Conservation (phyloP, 1,140 invertebrate genomes). For the Cydia amplana region DNA sequence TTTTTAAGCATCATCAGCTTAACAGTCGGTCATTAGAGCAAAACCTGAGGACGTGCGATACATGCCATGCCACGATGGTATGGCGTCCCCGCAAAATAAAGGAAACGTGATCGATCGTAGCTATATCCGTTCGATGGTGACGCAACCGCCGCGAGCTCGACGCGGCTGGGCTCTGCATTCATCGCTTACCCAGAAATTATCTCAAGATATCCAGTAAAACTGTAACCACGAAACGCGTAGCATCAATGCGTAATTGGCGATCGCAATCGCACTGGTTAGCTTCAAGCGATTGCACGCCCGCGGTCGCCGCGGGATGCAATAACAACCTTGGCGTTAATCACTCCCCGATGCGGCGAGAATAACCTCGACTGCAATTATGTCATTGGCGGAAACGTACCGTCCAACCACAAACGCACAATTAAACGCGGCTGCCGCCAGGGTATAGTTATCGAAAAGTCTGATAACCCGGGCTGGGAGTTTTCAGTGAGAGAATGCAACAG, state of each 20-base stretch:
- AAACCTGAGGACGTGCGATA: not conserved
- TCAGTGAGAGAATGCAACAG: conserved; percentile 3
- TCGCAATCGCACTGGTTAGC: not conserved
- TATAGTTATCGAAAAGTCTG: not conserved
- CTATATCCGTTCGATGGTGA: conserved; percentile 61
- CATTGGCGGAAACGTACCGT: conserved; percentile 24
- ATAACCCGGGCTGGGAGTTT: not conserved
- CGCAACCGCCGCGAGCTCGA: conserved; percentile 43
- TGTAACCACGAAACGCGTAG: not conserved
- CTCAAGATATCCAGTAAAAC: not conserved
- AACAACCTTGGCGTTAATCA: conserved; percentile 24
- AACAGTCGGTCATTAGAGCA: conserved; percentile 6
- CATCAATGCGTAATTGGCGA: not conserved
- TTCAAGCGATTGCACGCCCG: not conserved
- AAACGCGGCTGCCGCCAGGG: conserved; percentile 2
- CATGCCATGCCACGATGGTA: not conserved
- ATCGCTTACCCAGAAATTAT: not conserved
- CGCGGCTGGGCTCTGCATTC: not conserved
- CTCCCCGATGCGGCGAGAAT: conserved; percentile 28
- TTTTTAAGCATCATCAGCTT: not conserved
- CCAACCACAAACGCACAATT: conserved; percentile 11
- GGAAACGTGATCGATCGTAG: conserved; percentile 56
- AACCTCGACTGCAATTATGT: conserved; percentile 29
- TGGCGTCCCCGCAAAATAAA: conserved; percentile 42
- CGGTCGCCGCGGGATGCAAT: not conserved